Evolutionary conservation across 1,140 invertebrate species (phyloP), one percentile per base, ranked within the genome.

Genomic region (Bombyx mandarina): DNA sequence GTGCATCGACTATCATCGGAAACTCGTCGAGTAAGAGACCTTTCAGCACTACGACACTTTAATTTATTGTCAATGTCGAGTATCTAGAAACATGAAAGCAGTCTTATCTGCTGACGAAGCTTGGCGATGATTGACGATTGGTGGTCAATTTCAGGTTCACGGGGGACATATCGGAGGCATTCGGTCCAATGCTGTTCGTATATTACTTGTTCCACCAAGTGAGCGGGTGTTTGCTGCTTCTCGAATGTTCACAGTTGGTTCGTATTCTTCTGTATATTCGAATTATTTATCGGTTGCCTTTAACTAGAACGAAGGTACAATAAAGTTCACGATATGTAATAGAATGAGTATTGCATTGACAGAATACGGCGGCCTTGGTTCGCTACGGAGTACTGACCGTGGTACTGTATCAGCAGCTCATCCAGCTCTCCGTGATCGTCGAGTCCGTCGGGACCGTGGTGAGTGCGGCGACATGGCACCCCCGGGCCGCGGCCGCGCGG

Each of bases 221-320:
- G 10, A 62, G 57, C 12, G 63, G 63, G 1, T 72, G 69, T 58
- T 35, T 72, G 3, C 43, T 72, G 48, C 63, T 74, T 7, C 55
- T 74, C 8, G 65, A 68, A 60, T 68, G 65, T 53, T 69, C 65
- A 42, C 63, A 65, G 43, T 53, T 69, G 72, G 72, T 74, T 50
- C 58, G 54, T 66, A 51, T 35, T 35, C 26, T 35, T 35, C 26
- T 35, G 26, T 35, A 35, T 35, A 35, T 35, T 35, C 26, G 4
- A 35, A 35, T 35, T 35, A 35, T 35, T 35, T 35, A 35, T 35
- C 2, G 4, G 4, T 3, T 35, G 26, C 26, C 26, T 35, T 35
- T 35, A 35, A 35, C 26, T 35, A 2, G 26, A 35, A 35, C 4
- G 26, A 35, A 35, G 2, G 4, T 35, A 35, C 26, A 2, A 35